Conservation (phyloP, 2,888 invertebrate genomes). For the Anarsia innoxiella region DNA sequence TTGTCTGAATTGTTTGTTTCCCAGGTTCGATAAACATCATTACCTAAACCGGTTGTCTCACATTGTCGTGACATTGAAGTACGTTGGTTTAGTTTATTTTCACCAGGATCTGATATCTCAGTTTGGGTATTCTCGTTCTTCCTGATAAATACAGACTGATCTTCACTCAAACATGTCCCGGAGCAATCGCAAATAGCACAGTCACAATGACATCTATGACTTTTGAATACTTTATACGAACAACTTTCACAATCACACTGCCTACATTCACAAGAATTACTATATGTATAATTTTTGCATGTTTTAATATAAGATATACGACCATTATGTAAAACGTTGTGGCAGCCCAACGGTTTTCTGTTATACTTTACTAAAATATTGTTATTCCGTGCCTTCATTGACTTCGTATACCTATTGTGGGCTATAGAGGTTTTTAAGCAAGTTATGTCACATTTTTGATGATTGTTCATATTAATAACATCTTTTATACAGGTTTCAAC, state of each 20-base stretch:
- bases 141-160: conserved; percentile 3
- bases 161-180: conserved; percentile 4
- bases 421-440: neutral
- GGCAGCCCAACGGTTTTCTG: too few species aligned
- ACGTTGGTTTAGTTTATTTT: too few species aligned
- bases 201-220: conserved; percentile 4
- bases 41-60: too few species aligned
- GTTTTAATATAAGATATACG: neutral
- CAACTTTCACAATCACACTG: conserved; percentile 5
- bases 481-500: conserved; percentile 20
- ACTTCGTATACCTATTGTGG: too few species aligned
- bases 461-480: conserved; percentile 15
- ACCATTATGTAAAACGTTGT: too few species aligned
- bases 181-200: conserved; percentile 7
- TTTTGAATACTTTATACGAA: conserved; percentile 2
- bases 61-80: too few species aligned
- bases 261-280: conserved; percentile 5
- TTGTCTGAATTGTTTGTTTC: too few species aligned
- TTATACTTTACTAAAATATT: too few species aligned
- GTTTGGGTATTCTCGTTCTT: conserved; percentile 12
- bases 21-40: too few species aligned
- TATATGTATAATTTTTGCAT: neutral
- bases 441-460: neutral
- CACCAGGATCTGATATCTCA: neutral
- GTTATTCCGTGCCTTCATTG: too few species aligned